Base-by-base conservation (phyloP, 2,888 invertebrate genomes). In the Norana najaformis region DNA sequence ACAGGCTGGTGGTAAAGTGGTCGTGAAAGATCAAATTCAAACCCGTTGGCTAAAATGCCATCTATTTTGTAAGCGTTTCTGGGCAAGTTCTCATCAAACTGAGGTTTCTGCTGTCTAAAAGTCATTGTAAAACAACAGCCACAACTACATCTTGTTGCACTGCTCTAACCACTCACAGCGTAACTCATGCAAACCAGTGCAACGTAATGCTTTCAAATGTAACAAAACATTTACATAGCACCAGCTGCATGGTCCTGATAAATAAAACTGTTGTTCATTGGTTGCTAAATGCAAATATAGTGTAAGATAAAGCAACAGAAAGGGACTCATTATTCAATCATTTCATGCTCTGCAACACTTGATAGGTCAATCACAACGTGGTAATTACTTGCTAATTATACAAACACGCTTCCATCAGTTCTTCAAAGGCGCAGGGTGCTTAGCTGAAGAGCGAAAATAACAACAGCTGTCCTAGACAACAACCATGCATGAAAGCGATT, bases 21-120 rank as follows among this genome's bases (percentile, higher is more conserved):
- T 23, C 13, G 85, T 36, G 34, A 37, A 13, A 20, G 4, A 16
- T 85, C 85, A 85, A 85, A 85, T 37, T 85, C 36, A 85, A 37
- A 85, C 36, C 85, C 85, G 14, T 85, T 85, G 85, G 85, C 85
- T 37, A 85, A 85, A 85, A 85, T 85, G 85, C 85, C 36, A 23
- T 85, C 85, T 85, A 36, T 20, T 85, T 16, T 85, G 85, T 36
- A 85, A 35, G 37, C 35, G 85, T n/a, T n/a, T 69, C 69, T 69
- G 30, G 18, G 85, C 85, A 36, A 23, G 36, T 37, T 85, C 6
- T 36, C 85, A 23, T 85, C 85, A 85, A 85, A 85, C 35, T 85
- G 85, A 85, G 85, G 85, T 69, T 69, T 69, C 85, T 35, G 85
- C 35, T 37, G 85, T 37, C 85, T 85, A 23, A 85, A 85, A 85